Conservation (phyloP, 1,140 invertebrate species). For the Atta colombica region DNA sequence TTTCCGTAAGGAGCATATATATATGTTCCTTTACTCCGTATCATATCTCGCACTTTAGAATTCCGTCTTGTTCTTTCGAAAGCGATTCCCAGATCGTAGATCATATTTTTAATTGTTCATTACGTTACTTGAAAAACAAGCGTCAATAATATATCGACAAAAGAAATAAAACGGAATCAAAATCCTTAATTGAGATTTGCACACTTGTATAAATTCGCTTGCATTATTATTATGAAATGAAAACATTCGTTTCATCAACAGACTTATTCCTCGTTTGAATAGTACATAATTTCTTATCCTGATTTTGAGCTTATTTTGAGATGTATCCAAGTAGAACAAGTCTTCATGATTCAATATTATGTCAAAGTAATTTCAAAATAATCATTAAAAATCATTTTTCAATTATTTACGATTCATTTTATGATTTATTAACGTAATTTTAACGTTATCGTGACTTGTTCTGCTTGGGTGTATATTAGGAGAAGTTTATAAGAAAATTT, state of each 20-base stretch:
- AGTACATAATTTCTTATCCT: neutral
- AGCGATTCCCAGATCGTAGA: neutral
- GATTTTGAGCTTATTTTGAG: neutral
- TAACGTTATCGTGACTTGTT: neutral
- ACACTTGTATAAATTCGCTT: neutral
- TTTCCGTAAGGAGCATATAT: conserved; percentile 24
- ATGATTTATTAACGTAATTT: too few relatives aligned
- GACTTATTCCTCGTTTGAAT: neutral
- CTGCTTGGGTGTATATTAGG: too few relatives aligned
- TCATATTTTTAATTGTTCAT: neutral
- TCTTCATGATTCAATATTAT: neutral
- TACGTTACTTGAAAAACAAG: neutral
- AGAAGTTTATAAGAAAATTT: neutral
- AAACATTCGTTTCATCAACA: neutral
- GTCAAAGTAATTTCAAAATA: too few relatives aligned
- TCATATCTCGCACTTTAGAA: neutral
- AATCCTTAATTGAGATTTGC: neutral
- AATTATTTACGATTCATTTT: too few relatives aligned
- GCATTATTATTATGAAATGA: neutral
- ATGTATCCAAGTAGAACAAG: neutral
- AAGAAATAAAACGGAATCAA: neutral
- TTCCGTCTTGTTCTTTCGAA: neutral
- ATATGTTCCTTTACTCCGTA: neutral
- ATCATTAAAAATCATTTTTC: too few relatives aligned
- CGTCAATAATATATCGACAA: neutral